phyloP scores from a whole-genome alignment of 2,113 vertebrate genomes.

The Peromyscus polionotus region DNA sequence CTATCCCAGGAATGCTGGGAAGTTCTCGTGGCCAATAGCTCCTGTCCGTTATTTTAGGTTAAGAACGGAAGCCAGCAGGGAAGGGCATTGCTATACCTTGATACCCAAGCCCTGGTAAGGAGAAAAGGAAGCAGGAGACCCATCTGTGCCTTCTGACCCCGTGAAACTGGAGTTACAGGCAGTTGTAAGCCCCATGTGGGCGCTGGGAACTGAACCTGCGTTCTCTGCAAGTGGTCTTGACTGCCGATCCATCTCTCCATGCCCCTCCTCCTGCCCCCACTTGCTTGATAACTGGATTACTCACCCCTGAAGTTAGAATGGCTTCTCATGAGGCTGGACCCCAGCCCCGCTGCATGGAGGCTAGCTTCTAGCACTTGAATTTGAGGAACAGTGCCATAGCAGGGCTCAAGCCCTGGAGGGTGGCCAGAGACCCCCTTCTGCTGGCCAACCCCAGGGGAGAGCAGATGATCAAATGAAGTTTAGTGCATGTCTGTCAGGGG shows the following conservation, averaged over 20 bases:
- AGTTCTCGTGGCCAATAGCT: background rate
- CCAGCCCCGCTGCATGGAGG: background rate
- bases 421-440: background rate
- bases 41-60: background rate
- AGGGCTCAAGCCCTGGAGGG: background rate
- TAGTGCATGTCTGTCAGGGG: background rate
- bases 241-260: background rate
- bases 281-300: background rate
- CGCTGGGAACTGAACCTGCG: background rate
- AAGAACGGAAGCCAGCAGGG: background rate
- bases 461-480: background rate
- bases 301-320: too few species aligned
- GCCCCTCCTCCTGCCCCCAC: background rate
- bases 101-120: background rate
- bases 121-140: background rate
- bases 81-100: background rate
- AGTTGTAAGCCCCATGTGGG: background rate
- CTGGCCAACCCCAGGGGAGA: background rate
- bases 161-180: background rate
- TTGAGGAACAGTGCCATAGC: background rate
- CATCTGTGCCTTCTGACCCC: background rate
- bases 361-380: background rate
- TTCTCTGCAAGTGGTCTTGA: background rate
- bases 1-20: background rate
- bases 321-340: background rate